Evolutionary conservation across 92 coral and sea anemone species (phyloP).

Genomic region (Heliopora coerulea): DNA sequence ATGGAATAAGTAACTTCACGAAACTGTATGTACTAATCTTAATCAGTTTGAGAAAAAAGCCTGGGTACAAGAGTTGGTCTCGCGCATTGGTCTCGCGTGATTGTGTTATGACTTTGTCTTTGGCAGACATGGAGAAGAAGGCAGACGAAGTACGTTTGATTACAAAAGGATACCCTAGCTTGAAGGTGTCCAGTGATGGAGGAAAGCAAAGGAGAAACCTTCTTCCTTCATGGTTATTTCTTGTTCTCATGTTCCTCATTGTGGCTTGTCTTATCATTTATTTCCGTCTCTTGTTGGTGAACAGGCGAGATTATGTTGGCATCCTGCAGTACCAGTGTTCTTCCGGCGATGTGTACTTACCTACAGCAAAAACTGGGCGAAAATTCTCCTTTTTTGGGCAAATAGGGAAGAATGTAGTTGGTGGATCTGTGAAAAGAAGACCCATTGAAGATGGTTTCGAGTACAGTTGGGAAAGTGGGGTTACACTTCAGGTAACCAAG

Average conservation of each 20-base stretch:
- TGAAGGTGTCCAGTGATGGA: not conserved
- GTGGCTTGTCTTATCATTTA: not conserved
- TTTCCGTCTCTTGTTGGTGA: not conserved
- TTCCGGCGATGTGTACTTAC: not conserved
- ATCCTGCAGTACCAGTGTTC: not conserved
- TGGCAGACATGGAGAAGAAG: not conserved
- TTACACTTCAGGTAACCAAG: not conserved
- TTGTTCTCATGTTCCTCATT: not conserved
- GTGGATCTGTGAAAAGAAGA: not conserved
- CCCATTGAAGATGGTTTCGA: slow-evolving; percentile 27
- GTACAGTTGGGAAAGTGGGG: slow-evolving; percentile 21
- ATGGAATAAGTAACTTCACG: no score
- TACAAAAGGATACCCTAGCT: not conserved
- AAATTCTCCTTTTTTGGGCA: slow-evolving; percentile 6
- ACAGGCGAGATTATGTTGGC: not conserved
- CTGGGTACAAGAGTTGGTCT: no score
- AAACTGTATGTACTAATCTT: no score
- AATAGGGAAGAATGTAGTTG: not conserved
- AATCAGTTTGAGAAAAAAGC: no score
- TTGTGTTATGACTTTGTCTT: no score
- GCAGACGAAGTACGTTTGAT: not conserved
- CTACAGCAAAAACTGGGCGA: not conserved
- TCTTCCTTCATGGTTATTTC: not conserved
- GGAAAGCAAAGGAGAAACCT: not conserved
- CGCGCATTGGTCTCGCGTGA: no score